Percentiles rank a stretch among this genome's conserved stretches.
These are phyloP conservation scores for Schizaphis graminum DNA, from an alignment of 2,888 invertebrate species.

Conservation along the genomic window DNA sequence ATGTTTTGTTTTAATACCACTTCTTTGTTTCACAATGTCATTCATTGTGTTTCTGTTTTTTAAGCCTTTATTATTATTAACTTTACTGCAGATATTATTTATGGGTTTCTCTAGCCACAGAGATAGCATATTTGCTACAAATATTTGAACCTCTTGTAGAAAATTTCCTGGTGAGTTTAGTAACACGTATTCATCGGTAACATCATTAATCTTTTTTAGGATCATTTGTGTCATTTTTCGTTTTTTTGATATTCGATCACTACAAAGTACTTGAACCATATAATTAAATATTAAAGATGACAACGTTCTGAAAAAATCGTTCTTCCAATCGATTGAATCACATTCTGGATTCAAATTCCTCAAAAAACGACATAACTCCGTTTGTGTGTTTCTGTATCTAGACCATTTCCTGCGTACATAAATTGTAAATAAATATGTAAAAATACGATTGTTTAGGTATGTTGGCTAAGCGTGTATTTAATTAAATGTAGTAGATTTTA, in stretches of 20 bases:
- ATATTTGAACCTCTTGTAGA: neutral
- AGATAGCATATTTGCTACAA: conserved; percentile 6
- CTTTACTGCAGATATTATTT: neutral
- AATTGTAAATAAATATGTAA: neutral
- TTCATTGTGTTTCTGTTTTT: neutral
- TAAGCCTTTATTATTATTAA: neutral
- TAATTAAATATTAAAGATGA: conserved; percentile 19
- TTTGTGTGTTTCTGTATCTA: neutral
- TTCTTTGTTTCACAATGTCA: neutral
- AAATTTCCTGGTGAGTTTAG: neutral
- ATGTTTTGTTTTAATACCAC: neutral
- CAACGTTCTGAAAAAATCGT: neutral
- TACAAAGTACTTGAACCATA: conserved; percentile 11
- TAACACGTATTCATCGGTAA: neutral
- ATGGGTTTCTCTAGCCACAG: conserved; percentile 2
- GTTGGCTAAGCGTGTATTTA: neutral
- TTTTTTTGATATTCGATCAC: neutral
- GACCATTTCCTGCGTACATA: conserved; percentile 23
- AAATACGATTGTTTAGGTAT: neutral
- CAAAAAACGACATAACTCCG: neutral
- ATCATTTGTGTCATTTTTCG: neutral
- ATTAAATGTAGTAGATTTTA: too few species aligned
- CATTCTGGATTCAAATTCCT: conserved; percentile 20
- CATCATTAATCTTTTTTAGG: neutral
- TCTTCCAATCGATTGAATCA: conserved; percentile 2